These are phyloP conservation scores for Rattus rattus DNA, from an alignment of 2,113 vertebrate species.

Conservation along the genomic window DNA sequence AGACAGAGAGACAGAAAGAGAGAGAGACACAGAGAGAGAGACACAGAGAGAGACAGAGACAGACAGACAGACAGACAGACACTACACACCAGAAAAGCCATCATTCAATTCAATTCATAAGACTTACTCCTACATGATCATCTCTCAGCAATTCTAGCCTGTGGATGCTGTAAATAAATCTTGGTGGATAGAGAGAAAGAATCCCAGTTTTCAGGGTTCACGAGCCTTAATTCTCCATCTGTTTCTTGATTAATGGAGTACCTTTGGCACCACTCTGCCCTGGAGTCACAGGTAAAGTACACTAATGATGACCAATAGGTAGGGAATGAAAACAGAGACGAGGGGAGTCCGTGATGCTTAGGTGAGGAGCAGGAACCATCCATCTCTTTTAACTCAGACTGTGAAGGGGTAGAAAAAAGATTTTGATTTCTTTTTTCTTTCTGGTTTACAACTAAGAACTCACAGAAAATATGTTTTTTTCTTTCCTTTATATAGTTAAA, in stretches of 20 bases:
- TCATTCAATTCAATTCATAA: slow-evolving; percentile 16
- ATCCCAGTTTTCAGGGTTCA: slow-evolving; percentile 43
- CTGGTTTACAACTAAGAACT: slow-evolving; percentile 22
- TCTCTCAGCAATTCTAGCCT: slow-evolving; percentile 28
- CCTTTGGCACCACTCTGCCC: slow-evolving; percentile 59
- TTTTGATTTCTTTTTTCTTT: slow-evolving; percentile 63
- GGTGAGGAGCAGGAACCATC: slow-evolving; percentile 49
- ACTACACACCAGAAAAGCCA: background rate
- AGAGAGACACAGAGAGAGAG: no score
- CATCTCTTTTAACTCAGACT: slow-evolving; percentile 45
- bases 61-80: no score
- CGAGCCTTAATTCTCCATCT: slow-evolving; percentile 69
- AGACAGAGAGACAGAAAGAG: no score
- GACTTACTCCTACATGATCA: slow-evolving; percentile 1
- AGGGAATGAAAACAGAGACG: slow-evolving; percentile 6
- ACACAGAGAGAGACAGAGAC: no score
- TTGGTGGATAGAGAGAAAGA: slow-evolving; percentile 56
- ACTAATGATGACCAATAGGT: slow-evolving; percentile 76
- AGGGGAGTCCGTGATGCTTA: slow-evolving; percentile 1
- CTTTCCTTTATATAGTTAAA: background rate
- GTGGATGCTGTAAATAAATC: slow-evolving; percentile 44
- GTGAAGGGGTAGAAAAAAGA: background rate
- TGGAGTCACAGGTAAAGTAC: slow-evolving; percentile 57
- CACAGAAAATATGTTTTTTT: background rate
- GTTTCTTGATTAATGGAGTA: slow-evolving; percentile 73